Percentiles rank a stretch among this genome's conserved stretches.
phyloP scores from a whole-genome alignment of 2,797 vertebrate species.

The Argentina silus region DNA sequence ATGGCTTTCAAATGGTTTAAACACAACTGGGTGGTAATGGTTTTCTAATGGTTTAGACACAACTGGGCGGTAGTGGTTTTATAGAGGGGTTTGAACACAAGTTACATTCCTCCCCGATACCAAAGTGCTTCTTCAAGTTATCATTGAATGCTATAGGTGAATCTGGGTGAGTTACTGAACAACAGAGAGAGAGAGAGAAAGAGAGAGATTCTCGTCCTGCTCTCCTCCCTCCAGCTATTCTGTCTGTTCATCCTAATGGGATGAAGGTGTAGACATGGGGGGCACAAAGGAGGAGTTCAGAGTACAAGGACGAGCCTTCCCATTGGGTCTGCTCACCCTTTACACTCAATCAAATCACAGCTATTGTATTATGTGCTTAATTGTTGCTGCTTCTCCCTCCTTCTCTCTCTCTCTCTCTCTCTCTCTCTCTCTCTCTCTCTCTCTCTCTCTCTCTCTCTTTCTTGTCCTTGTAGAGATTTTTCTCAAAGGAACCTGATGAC shows the following conservation, averaged over 20 bases:
- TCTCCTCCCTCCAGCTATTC: slow-evolving; percentile 6
- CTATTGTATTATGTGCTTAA: slow-evolving; percentile 35
- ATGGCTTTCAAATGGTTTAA: no score
- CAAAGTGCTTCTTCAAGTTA: slow-evolving; percentile 43
- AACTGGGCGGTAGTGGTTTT: slow-evolving; percentile 7
- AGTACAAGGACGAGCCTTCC: slow-evolving; percentile 52
- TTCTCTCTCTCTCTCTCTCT: slow-evolving; percentile 1
- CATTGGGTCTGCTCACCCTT: slow-evolving; percentile 33
- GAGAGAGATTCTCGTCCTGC: background rate
- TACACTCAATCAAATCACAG: slow-evolving; percentile 42
- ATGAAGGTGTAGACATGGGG: slow-evolving; percentile 49
- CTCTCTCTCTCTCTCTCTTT: background rate
- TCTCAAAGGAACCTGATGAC: background rate
- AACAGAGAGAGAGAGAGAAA: background rate
- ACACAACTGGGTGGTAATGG: no score
- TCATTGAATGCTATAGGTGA: slow-evolving; percentile 23
- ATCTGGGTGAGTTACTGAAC: slow-evolving; percentile 13
- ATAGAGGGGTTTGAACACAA: slow-evolving; percentile 32
- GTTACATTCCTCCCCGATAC: slow-evolving; percentile 21
- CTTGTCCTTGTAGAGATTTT: background rate
- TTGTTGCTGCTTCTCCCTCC: slow-evolving; percentile 15
- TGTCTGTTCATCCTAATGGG: slow-evolving; percentile 34
- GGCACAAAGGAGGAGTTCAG: slow-evolving; percentile 46
- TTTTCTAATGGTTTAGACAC: no score
- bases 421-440: no score